These are phyloP conservation scores for Drosophila mimica DNA, from an alignment of 2,888 invertebrate genomes.

Conservation along the genomic window DNA sequence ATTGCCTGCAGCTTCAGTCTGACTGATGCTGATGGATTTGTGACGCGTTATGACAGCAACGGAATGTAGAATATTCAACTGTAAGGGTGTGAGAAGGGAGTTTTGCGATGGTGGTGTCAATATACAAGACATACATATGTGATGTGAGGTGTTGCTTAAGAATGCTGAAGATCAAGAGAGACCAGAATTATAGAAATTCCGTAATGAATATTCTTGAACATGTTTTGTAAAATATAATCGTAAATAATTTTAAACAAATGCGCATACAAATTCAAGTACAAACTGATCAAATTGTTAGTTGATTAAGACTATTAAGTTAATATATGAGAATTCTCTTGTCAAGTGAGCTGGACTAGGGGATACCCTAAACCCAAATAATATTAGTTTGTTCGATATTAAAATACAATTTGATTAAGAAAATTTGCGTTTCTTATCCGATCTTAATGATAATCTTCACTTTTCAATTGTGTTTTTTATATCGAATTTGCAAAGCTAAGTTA, in stretches of 20 bases:
- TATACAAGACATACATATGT: neutral
- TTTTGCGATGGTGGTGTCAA: neutral
- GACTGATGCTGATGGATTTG: slow-evolving; percentile 5
- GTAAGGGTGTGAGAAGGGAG: neutral
- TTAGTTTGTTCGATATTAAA: neutral
- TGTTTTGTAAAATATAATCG: neutral
- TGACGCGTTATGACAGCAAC: slow-evolving; percentile 5
- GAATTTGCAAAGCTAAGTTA: neutral
- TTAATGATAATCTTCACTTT: no score
- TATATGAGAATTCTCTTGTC: neutral
- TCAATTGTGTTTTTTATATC: neutral
- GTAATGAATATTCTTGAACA: neutral
- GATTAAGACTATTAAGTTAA: neutral
- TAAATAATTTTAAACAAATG: neutral
- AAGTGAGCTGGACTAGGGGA: neutral
- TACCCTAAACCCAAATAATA: neutral
- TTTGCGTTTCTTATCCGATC: neutral
- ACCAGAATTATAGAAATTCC: neutral
- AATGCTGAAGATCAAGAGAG: neutral
- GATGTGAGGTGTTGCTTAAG: neutral
- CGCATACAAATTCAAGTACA: neutral
- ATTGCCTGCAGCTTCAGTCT: neutral
- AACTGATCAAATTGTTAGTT: neutral
- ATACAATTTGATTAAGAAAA: neutral
- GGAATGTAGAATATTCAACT: neutral